These are phyloP conservation scores for Phrynocephalus vlangalii DNA, from an alignment of 2,797 vertebrate genomes.

Conservation along the genomic window DNA sequence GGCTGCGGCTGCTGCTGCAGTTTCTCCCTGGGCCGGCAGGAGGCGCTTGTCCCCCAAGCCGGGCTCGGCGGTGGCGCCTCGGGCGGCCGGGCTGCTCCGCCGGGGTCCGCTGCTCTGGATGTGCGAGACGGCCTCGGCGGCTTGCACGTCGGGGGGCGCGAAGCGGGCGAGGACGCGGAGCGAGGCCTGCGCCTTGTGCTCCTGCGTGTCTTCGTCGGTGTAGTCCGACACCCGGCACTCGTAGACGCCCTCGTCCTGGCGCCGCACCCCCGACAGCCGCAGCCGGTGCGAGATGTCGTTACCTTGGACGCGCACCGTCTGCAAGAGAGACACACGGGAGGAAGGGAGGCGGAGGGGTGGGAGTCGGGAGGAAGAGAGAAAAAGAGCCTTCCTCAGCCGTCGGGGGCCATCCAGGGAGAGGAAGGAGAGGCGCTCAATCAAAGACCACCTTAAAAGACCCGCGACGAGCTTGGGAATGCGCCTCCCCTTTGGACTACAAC, in stretches of 20 bases:
- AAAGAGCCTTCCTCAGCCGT: not conserved
- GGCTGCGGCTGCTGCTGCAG: constrained; percentile 28
- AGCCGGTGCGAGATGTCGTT: constrained; percentile 94
- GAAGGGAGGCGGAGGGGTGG: too few species aligned
- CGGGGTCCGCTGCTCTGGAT: constrained; percentile 88
- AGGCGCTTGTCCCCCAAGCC: constrained; percentile 73
- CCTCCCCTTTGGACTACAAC: too few species aligned
- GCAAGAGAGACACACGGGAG: constrained; percentile 63
- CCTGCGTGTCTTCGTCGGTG: constrained; percentile 89
- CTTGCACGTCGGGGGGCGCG: constrained; percentile 85
- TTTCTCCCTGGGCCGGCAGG: constrained; percentile 47
- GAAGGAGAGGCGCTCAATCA: not conserved
- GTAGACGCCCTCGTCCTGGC: constrained; percentile 90
- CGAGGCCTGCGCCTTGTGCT: constrained; percentile 88
- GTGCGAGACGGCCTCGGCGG: constrained; percentile 92
- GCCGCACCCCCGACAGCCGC: constrained; percentile 88
- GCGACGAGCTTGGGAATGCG: too few species aligned
- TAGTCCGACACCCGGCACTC: constrained; percentile 93
- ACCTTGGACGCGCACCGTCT: constrained; percentile 94
- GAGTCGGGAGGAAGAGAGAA: too few species aligned
- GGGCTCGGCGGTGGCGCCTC: constrained; percentile 75
- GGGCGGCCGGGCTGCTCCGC: constrained; percentile 75
- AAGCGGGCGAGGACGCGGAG: constrained; percentile 84
- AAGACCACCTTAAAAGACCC: too few species aligned
- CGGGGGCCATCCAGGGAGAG: too few species aligned